phyloP scores from a whole-genome alignment of 2,113 vertebrate species.

The Diphyllodes magnificus region DNA sequence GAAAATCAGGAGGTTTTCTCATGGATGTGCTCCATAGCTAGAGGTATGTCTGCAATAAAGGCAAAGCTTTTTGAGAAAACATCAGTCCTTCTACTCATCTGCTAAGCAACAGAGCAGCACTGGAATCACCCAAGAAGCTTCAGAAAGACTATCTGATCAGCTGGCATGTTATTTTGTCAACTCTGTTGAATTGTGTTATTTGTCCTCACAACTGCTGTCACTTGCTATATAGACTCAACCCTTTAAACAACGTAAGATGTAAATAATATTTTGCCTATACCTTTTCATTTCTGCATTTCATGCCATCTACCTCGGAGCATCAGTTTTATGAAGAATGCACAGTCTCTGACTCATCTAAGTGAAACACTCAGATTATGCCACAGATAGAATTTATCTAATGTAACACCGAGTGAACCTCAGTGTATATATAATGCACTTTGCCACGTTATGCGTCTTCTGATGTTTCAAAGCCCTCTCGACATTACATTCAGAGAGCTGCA shows the following conservation, averaged over 20 bases:
- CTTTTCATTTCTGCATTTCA: not conserved
- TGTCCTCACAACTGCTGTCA: not conserved
- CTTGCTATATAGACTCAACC: not conserved
- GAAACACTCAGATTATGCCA: not conserved
- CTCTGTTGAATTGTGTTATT: not conserved
- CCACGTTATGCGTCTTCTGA: not conserved
- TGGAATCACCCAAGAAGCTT: not conserved
- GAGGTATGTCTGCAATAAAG: not conserved
- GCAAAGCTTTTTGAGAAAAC: not conserved
- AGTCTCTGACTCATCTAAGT: not conserved
- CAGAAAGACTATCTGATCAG: not conserved
- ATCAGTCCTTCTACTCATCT: not conserved
- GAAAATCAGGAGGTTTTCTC: not conserved
- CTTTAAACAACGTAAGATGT: not conserved
- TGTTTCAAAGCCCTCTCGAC: not conserved
- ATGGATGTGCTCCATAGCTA: not conserved
- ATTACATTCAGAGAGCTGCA: not conserved
- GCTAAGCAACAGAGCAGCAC: not conserved
- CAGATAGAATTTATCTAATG: not conserved
- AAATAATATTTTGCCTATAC: not conserved
- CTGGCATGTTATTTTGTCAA: not conserved
- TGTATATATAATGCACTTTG: not conserved
- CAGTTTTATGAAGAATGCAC: not conserved
- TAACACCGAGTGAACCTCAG: not conserved
- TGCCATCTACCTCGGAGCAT: not conserved